These are phyloP conservation scores for Hylia prasina DNA, from an alignment of 2,113 vertebrate species.

Conservation along the genomic window DNA sequence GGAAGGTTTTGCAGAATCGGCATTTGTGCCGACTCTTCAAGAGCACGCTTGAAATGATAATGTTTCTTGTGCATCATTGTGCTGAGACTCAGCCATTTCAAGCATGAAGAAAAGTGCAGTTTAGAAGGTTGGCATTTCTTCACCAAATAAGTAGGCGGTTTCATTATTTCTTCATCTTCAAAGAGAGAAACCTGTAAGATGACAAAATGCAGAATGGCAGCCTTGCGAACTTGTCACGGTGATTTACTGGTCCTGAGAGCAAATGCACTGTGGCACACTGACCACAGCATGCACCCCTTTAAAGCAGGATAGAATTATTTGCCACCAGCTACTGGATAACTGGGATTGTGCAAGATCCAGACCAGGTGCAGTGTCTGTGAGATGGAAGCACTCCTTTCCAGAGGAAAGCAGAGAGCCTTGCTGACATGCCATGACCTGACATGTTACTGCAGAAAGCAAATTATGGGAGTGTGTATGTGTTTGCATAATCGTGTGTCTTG, in stretches of 20 bases:
- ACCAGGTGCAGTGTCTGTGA: not conserved
- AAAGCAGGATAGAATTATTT: not conserved
- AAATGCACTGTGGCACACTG: not conserved
- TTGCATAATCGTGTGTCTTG: not conserved
- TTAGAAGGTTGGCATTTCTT: not conserved
- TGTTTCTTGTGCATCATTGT: not conserved
- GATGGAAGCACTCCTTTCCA: not conserved
- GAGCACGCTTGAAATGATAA: not conserved
- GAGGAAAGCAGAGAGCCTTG: not conserved
- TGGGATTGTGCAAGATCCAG: not conserved
- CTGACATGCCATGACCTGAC: slow-evolving; percentile 12
- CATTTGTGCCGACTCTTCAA: slow-evolving; percentile 33
- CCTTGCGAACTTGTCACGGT: not conserved
- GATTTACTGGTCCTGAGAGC: not conserved
- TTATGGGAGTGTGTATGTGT: not conserved
- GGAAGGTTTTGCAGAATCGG: slow-evolving; percentile 18
- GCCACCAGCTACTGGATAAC: not conserved
- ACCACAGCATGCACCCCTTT: not conserved
- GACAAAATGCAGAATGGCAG: slow-evolving; percentile 36
- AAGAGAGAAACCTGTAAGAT: not conserved
- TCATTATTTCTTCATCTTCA: not conserved
- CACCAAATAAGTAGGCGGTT: not conserved
- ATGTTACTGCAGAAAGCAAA: not conserved
- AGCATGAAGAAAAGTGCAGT: not conserved
- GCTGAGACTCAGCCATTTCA: not conserved